Base-by-base conservation (phyloP, 1,140 invertebrate genomes). In the Drosophila tani region DNA sequence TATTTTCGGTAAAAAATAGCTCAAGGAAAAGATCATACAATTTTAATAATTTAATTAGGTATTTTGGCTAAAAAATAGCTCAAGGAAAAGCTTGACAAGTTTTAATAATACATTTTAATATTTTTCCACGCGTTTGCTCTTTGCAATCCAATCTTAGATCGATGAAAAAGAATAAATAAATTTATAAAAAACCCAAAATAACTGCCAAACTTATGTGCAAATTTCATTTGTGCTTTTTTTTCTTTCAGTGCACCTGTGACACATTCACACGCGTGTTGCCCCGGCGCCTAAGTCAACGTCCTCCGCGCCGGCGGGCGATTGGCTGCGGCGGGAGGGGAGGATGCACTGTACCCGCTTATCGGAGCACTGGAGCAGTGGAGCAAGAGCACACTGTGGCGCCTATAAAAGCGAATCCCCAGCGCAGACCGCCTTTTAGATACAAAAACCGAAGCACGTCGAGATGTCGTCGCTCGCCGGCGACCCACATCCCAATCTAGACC, bases 401-500 rank as follows among this genome's bases (percentile, higher is more conserved):
- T 87, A 87, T 87, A 87, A 84, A 87, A 88, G 74, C 65, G 12
- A 57, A 50, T 68, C 15, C 40, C 45, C 21, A 21, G 40, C 24
- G 38, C 17, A 50, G 43, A 24, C 32, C 11, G 9, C 53, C 60
- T 40, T 57, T 70, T 76, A 87, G 75, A 76, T 17, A n/a, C 63
- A 46, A 29, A 45, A 17, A n/a, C 3, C 49, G 21, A 66, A 68
- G n/a, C 63, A 15, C 12, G 21, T 19, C 58, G 12, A 41, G 29
- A 88, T 88, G 84, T 63, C 75, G 76, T 63, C 75, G 76, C 40
- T 46, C 32, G 50, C 51, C 69, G 55, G 49, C 47, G 19, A 29
- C 45, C 29, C 32, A 15, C 50, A 45, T 55, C 27, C 38, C 3
- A 60, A 41, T n/a, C 17, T 29, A 58, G 8, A 67, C 58, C 49